Base-by-base conservation (phyloP, 2,797 vertebrate genomes). In the Syndactyla subalaris region DNA sequence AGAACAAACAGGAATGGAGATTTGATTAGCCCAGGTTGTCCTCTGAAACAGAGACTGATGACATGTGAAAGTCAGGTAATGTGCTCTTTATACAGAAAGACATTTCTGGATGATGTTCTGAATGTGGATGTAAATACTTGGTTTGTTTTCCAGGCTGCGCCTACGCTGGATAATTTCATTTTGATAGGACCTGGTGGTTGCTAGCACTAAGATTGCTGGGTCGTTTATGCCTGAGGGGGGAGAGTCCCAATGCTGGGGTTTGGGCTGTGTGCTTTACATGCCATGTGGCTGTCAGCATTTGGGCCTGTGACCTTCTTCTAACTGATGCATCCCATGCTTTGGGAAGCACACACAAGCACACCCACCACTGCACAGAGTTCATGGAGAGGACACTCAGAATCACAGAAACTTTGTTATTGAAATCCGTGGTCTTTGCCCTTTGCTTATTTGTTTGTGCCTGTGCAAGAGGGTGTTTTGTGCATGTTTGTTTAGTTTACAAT, bases 381-480 rank as follows among this genome's bases (percentile, higher is more conserved):
- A 72, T 2, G 18, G 61, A 74, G 48, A 83, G 94, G 93, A 71
- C 81, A 48, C 10, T 5, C 4, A 72, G 23, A 70, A 36, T 73
- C 38, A 6, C 18, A n/a, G 43, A 24, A 41, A 23, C 52, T 63
- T 90, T 71, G 43, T 49, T 74, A 38, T 58, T 87, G 74, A 72
- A 76, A 58, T 68, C 68, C 54, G 22, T 65, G 71, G 49, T 80
- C 93, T 95, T 94, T 88, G 88, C 67, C 92, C 89, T 95, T 94
- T 92, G 49, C 32, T 32, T 91, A 29, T 85, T 91, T 85, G 36
- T 76, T 88, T 68, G 19, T 38, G 80, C 85, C 61, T 57, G 26
- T 58, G 19, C 8, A 52, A n/a, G 36, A 41, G 8, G 3, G 14
- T 41, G 21, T 34, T 90, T 27, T 76, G 14, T 78, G 59, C 19